A percentile compares a stretch with the other conserved stretches of the same genome.
Conservation (phyloP, 1,140 invertebrate genomes). For the Drosophila sturtevanti region DNA sequence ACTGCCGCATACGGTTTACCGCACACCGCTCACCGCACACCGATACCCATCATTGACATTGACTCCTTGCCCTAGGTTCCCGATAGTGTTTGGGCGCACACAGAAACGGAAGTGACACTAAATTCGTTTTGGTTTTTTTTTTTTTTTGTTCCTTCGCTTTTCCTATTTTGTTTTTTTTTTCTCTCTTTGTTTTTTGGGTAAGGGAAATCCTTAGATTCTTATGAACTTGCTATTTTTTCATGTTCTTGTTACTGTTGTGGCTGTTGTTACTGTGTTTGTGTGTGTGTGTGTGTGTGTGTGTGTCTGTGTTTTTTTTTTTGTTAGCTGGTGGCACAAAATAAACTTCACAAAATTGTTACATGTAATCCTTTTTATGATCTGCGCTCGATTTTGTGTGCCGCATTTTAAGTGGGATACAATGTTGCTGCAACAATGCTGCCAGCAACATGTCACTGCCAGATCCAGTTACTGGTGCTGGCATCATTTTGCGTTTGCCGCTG, state of each 20-base stretch:
- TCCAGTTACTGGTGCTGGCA: conserved; percentile 52
- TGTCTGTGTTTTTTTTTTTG: conserved; percentile 15
- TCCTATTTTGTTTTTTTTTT: neutral
- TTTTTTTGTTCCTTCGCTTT: conserved; percentile 25
- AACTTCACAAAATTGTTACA: conserved; percentile 73
- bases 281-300: no score
- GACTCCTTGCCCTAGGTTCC: conserved; percentile 16
- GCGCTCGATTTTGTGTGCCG: conserved; percentile 57
- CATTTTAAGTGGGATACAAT: conserved; percentile 59
- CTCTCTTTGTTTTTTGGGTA: conserved; percentile 19
- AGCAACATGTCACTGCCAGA: conserved; percentile 68
- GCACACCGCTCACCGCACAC: neutral
- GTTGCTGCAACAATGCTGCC: conserved; percentile 27
- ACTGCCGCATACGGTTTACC: neutral
- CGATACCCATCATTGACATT: neutral
- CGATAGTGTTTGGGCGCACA: conserved; percentile 68
- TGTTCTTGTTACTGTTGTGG: neutral
- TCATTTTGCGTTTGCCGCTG: conserved; percentile 5
- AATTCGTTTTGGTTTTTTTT: conserved; percentile 75
- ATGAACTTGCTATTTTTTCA: neutral
- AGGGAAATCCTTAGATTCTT: conserved; percentile 33
- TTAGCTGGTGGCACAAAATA: conserved; percentile 41
- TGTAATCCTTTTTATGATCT: conserved; percentile 80
- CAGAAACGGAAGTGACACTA: conserved; percentile 78
- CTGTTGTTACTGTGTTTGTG: neutral